Evolutionary conservation across 2,888 invertebrate species (phyloP).

Genomic region (Drosophila parthenogenetica): DNA sequence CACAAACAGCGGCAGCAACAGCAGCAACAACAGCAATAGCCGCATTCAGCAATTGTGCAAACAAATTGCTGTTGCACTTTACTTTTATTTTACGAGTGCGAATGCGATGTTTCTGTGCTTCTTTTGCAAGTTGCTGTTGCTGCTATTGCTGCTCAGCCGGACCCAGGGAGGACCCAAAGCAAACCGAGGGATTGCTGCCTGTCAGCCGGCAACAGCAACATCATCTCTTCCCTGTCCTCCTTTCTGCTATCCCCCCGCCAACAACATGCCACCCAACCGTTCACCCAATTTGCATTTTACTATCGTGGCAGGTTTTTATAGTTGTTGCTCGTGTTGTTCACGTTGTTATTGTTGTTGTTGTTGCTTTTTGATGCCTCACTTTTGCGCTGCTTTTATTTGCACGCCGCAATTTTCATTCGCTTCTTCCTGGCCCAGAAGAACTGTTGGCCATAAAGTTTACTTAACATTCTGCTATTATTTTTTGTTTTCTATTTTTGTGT

Average conservation of each 20-base stretch:
- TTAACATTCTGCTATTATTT: conserved; percentile 67
- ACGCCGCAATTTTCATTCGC: conserved; percentile 68
- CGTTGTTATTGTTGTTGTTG: conserved; percentile 50
- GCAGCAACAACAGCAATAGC: conserved; percentile 62
- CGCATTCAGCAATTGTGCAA: conserved; percentile 79
- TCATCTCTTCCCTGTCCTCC: conserved; percentile 17
- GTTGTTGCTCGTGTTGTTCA: conserved; percentile 56
- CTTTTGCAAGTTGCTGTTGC: conserved; percentile 12
- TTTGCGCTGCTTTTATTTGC: conserved; percentile 75
- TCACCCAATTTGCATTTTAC: conserved; percentile 78
- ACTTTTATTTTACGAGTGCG: conserved; percentile 80
- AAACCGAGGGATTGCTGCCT: conserved; percentile 60
- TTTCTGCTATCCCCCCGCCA: conserved; percentile 5
- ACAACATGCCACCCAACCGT: conserved; percentile 25
- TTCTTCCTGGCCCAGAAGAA: conserved; percentile 39
- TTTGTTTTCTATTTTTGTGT: conserved; percentile 34
- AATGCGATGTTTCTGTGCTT: conserved; percentile 58
- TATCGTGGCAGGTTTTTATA: conserved; percentile 80
- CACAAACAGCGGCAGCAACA: conserved; percentile 45
- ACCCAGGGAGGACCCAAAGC: conserved; percentile 30
- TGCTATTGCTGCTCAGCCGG: conserved; percentile 40
- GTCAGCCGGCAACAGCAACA: conserved; percentile 44
- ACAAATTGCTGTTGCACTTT: conserved; percentile 81
- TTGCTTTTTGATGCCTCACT: conserved; percentile 77
- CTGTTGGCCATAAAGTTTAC: conserved; percentile 76